Evolutionary conservation across 2,888 invertebrate genomes (phyloP).

Genomic region (Acrocera orbiculus): DNA sequence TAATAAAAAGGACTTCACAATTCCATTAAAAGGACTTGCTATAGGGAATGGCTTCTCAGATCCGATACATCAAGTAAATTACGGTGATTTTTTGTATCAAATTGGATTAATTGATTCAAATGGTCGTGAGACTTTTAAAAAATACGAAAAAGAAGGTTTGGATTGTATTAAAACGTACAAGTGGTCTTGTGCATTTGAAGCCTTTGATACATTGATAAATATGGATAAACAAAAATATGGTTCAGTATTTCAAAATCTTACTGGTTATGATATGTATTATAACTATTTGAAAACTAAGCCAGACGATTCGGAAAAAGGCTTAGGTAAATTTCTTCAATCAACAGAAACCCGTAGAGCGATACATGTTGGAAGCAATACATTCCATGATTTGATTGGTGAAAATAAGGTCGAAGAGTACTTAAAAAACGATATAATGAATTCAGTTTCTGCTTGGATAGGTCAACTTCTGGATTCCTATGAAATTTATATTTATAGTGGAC

Average conservation of each 20-base stretch:
- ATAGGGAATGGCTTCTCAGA: constrained; percentile 71
- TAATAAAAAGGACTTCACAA: constrained; percentile 16
- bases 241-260: constrained; percentile 43
- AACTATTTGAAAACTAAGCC: constrained; percentile 40
- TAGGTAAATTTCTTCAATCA: constrained; percentile 25
- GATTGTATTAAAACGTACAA: constrained; percentile 43
- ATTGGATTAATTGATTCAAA: constrained; percentile 43
- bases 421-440: constrained; percentile 62
- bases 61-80: constrained; percentile 57
- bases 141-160: constrained; percentile 39
- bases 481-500: constrained; percentile 75
- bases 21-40: constrained; percentile 31
- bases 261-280: constrained; percentile 25
- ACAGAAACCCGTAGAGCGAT: constrained; percentile 47
- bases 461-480: constrained; percentile 48
- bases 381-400: constrained; percentile 33
- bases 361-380: constrained; percentile 68
- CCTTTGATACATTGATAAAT: constrained; percentile 54
- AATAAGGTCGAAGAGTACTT: constrained; percentile 51
- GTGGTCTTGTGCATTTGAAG: constrained; percentile 50
- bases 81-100: constrained; percentile 65
- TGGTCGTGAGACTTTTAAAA: constrained; percentile 40
- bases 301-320: constrained; percentile 38
- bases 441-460: constrained; percentile 53
- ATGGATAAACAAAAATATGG: constrained; percentile 35